Percentiles rank a stretch among this genome's conserved stretches.
These are phyloP conservation scores for Drosophila littoralis DNA, from an alignment of 1,140 invertebrate genomes.

Conservation along the genomic window DNA sequence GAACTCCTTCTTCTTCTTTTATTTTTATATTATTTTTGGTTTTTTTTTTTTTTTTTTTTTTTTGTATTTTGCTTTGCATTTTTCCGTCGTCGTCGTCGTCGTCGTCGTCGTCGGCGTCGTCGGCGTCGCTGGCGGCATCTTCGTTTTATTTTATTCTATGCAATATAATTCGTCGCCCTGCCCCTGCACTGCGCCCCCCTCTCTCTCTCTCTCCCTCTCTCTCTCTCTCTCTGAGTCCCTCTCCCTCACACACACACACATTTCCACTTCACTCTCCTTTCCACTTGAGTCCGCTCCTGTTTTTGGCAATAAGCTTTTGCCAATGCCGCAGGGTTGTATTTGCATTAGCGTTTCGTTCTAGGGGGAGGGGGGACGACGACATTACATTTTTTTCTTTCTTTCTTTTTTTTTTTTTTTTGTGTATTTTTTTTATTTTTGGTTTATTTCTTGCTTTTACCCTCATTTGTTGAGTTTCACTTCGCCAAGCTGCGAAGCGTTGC, in stretches of 20 bases:
- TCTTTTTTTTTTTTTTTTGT: neutral
- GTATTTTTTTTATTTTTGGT: constrained; percentile 4
- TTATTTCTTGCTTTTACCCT: constrained; percentile 28
- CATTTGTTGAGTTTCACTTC: constrained; percentile 36
- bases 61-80: constrained; percentile 19
- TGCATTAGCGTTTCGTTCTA: constrained; percentile 60
- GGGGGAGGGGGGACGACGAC: constrained; percentile 11
- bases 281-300: constrained; percentile 30
- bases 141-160: constrained; percentile 64
- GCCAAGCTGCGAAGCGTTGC: constrained; percentile 39
- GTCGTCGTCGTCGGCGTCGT: neutral
- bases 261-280: constrained; percentile 16
- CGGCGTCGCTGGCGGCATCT: constrained; percentile 41
- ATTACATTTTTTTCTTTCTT: constrained; percentile 11
- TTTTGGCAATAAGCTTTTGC: constrained; percentile 78
- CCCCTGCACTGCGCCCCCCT: neutral
- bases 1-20: neutral
- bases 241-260: neutral
- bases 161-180: constrained; percentile 62
- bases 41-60: constrained; percentile 30
- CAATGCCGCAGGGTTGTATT: constrained; percentile 75
- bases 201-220: neutral
- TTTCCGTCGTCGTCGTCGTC: constrained; percentile 2
- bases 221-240: neutral
- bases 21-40: constrained; percentile 26